Evolutionary conservation across 2,113 vertebrate species (phyloP).

Genomic region (Patagioenas fasciata): DNA sequence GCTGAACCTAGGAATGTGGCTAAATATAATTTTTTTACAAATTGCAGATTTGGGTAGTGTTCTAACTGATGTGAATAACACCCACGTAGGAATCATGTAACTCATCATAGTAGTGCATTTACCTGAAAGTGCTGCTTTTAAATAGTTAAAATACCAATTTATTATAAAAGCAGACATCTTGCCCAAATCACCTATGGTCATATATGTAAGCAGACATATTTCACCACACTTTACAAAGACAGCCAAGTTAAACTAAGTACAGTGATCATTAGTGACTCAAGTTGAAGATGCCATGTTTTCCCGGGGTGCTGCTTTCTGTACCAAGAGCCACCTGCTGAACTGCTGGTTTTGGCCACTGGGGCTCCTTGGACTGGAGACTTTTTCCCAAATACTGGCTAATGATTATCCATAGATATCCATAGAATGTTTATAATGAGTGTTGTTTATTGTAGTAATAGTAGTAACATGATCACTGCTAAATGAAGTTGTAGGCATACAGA

Average conservation of each 20-base stretch:
- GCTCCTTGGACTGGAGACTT: neutral
- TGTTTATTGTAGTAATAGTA: neutral
- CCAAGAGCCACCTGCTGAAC: neutral
- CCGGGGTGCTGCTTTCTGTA: neutral
- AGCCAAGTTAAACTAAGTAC: neutral
- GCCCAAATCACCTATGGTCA: neutral
- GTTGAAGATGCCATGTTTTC: accelerated
- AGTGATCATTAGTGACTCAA: neutral
- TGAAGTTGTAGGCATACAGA: neutral
- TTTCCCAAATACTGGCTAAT: neutral
- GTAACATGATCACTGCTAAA: neutral
- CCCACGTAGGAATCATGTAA: neutral
- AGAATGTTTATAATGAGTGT: neutral
- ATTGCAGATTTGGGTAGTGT: neutral
- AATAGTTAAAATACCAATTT: accelerated
- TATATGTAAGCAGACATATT: neutral
- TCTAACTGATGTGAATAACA: neutral
- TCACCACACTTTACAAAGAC: neutral
- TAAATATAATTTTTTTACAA: neutral
- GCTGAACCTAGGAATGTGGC: neutral
- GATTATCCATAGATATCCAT: neutral
- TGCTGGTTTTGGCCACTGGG: neutral
- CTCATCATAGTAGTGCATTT: neutral
- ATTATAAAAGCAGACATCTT: neutral
- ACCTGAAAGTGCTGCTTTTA: neutral